Evolutionary conservation across 2,888 invertebrate species (phyloP).

Genomic region (Catocala fraxini): DNA sequence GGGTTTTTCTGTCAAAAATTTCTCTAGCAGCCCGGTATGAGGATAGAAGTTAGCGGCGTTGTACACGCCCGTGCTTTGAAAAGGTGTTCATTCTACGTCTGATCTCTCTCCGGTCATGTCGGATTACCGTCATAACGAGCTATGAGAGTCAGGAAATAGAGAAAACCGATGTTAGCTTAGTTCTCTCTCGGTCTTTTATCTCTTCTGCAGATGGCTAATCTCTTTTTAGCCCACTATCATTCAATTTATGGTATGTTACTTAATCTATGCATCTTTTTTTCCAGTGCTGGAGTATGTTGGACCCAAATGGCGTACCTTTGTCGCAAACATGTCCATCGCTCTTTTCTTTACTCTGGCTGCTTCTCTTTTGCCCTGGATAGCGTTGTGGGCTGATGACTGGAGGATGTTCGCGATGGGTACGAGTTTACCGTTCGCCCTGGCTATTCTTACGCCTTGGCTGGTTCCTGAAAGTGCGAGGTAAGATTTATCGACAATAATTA

Average conservation of each 20-base stretch:
- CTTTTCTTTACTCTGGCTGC: slow-evolving; percentile 95
- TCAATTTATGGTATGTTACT: background rate
- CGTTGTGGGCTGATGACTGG: slow-evolving; percentile 94
- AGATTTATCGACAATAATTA: slow-evolving; percentile 14
- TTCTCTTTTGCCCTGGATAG: slow-evolving; percentile 94
- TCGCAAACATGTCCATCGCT: slow-evolving; percentile 97
- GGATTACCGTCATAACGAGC: too few species aligned
- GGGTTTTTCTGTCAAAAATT: too few species aligned
- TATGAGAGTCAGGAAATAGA: too few species aligned
- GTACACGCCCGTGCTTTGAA: too few species aligned
- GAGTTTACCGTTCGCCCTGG: slow-evolving; percentile 92
- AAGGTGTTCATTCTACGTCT: too few species aligned
- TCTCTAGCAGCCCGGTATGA: too few species aligned
- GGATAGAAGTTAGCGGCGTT: too few species aligned
- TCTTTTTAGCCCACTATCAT: too few species aligned
- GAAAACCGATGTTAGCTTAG: too few species aligned
- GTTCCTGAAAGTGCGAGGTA: slow-evolving; percentile 96
- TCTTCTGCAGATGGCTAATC: too few species aligned
- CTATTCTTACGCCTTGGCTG: slow-evolving; percentile 91
- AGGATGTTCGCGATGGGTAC: slow-evolving; percentile 92
- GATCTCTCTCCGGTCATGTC: too few species aligned
- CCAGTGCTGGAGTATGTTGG: slow-evolving; percentile 95
- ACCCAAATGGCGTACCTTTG: slow-evolving; percentile 96
- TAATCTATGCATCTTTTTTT: slow-evolving; percentile 49
- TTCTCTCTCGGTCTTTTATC: too few species aligned